Percentiles rank a stretch among this genome's conserved stretches.
These are phyloP conservation scores for Spheniscus humboldti DNA, from an alignment of 2,797 vertebrate species.

Conservation along the genomic window DNA sequence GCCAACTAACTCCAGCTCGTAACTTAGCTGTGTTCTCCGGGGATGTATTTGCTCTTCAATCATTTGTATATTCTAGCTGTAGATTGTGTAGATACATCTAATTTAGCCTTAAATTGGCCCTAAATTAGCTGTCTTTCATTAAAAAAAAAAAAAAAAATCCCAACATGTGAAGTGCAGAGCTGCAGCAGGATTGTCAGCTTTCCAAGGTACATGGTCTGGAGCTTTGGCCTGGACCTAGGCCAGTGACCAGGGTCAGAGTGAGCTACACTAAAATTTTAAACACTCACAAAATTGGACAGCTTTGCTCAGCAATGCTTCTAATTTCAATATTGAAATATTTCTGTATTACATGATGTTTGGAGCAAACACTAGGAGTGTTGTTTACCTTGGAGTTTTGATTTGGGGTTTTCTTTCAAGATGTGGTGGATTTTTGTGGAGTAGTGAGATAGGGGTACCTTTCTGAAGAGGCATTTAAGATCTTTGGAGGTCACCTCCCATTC, in stretches of 20 bases:
- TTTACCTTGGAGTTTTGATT: neutral
- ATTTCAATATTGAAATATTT: neutral
- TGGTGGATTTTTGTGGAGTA: neutral
- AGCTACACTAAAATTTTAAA: neutral
- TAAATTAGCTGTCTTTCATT: neutral
- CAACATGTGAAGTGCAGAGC: neutral
- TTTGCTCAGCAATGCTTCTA: neutral
- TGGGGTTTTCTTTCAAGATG: neutral
- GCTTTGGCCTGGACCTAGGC: neutral
- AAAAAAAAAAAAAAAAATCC: neutral
- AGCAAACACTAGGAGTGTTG: neutral
- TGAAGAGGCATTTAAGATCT: neutral
- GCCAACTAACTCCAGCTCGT: neutral
- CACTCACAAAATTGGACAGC: neutral
- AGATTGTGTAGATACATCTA: neutral
- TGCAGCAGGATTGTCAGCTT: neutral
- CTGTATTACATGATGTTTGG: neutral
- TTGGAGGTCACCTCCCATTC: neutral
- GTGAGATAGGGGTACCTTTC: neutral
- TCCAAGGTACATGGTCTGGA: neutral
- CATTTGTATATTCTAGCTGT: neutral
- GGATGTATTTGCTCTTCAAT: neutral
- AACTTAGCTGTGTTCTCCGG: neutral
- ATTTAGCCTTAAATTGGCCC: neutral
- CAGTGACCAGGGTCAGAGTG: neutral